phyloP scores from a whole-genome alignment of 2,888 invertebrate genomes.

The Griposia aprilina region DNA sequence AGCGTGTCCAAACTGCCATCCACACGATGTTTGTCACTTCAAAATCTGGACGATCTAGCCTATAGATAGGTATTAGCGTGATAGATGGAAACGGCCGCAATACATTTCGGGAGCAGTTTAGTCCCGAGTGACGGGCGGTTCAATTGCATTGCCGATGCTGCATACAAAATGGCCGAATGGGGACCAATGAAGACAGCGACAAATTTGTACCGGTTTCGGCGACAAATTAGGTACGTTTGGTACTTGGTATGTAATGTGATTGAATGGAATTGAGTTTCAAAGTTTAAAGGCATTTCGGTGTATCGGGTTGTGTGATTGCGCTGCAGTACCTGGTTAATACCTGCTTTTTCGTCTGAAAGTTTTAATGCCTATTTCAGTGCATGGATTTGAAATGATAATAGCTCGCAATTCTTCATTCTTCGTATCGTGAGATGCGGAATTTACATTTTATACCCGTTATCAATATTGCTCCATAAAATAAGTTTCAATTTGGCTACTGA shows the following conservation, averaged over 20 bases:
- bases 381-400: background rate
- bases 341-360: background rate
- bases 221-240: conserved; percentile 65
- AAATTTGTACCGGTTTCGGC: conserved; percentile 65
- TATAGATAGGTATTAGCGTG: conserved; percentile 75
- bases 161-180: conserved; percentile 78
- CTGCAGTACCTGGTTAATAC: background rate
- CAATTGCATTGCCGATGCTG: conserved; percentile 79
- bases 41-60: conserved; percentile 51
- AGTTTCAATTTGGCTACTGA: conserved; percentile 37
- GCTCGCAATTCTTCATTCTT: background rate
- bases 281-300: conserved; percentile 28
- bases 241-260: conserved; percentile 49
- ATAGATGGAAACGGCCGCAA: conserved; percentile 76
- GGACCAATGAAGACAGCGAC: conserved; percentile 72
- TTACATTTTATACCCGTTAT: conserved; percentile 22
- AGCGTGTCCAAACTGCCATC: background rate
- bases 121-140: conserved; percentile 68
- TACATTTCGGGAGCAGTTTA: conserved; percentile 79
- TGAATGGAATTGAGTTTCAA: conserved; percentile 33
- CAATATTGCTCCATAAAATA: conserved; percentile 22
- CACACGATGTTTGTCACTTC: conserved; percentile 32
- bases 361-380: background rate
- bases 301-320: conserved; percentile 27
- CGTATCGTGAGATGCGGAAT: conserved; percentile 2